Conservation (phyloP, 2,797 vertebrate species). For the Aplochiton taeniatus region DNA sequence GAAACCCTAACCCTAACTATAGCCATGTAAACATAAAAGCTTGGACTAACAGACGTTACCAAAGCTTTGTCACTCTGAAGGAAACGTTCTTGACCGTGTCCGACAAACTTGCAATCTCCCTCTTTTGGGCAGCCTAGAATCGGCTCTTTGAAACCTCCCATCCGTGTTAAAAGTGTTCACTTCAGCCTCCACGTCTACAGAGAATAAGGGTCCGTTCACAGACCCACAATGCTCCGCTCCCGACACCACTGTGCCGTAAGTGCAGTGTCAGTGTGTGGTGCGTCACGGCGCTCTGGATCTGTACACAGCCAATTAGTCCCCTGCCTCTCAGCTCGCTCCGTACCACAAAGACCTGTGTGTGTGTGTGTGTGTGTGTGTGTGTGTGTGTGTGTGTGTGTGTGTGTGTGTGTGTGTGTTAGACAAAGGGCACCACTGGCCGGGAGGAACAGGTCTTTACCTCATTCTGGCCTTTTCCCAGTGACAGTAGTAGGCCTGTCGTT, state of each 20-base stretch:
- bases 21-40: too few relatives aligned
- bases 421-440: not conserved
- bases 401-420: slow-evolving; percentile 10
- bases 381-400: slow-evolving; percentile 3
- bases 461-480: not conserved
- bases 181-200: slow-evolving; percentile 9
- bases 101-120: not conserved
- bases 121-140: slow-evolving; percentile 22
- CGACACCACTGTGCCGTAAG: slow-evolving; percentile 25
- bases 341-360: not conserved
- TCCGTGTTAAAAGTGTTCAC: slow-evolving; percentile 30
- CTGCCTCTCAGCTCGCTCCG: not conserved
- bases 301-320: slow-evolving; percentile 13
- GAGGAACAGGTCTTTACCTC: slow-evolving; percentile 11
- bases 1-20: too few relatives aligned
- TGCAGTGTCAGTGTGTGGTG: slow-evolving; percentile 13
- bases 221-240: slow-evolving; percentile 23
- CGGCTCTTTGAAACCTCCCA: slow-evolving; percentile 33
- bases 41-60: too few relatives aligned
- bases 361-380: slow-evolving; percentile 11
- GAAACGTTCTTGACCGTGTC: too few relatives aligned
- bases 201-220: not conserved
- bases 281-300: slow-evolving; percentile 12
- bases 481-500: too few relatives aligned
- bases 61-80: too few relatives aligned